Conservation (phyloP, 2,888 invertebrate species). For the Argyresthia albistria region DNA sequence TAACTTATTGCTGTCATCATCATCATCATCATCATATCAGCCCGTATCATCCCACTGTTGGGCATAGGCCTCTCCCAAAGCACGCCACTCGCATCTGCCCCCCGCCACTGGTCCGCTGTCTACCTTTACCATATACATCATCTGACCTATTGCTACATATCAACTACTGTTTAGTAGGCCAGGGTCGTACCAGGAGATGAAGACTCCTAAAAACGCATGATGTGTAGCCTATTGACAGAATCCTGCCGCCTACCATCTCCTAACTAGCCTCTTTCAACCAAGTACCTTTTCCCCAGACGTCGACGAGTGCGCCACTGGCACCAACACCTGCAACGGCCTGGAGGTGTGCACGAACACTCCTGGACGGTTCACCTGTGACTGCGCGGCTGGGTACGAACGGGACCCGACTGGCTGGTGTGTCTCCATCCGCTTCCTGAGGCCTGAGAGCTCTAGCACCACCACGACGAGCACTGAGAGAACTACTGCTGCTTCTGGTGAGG, state of each 20-base stretch:
- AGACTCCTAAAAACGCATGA: too few relatives aligned
- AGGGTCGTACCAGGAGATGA: too few relatives aligned
- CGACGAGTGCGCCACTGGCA: slow-evolving; percentile 78
- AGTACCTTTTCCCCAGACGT: slow-evolving; percentile 70
- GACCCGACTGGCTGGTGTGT: slow-evolving; percentile 65
- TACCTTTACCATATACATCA: too few relatives aligned
- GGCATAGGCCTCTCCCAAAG: too few relatives aligned
- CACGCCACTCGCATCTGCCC: too few relatives aligned
- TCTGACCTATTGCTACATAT: too few relatives aligned
- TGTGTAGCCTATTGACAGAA: too few relatives aligned
- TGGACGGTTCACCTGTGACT: slow-evolving; percentile 87
- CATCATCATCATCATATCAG: too few relatives aligned
- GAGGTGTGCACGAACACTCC: slow-evolving; percentile 83
- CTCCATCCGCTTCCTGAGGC: slow-evolving; percentile 11
- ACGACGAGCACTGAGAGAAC: slow-evolving; percentile 12
- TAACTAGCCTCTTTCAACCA: neutral
- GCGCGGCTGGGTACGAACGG: slow-evolving; percentile 82
- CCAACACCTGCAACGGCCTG: slow-evolving; percentile 55
- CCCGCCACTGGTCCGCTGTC: too few relatives aligned
- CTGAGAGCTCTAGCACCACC: slow-evolving; percentile 17
- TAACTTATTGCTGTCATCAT: too few relatives aligned
- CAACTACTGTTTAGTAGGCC: too few relatives aligned
- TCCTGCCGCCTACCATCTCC: neutral
- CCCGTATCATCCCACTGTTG: too few relatives aligned
- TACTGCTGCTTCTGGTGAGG: slow-evolving; percentile 11